A percentile compares a stretch with the other conserved stretches of the same genome.
These are phyloP conservation scores for Peromyscus eremicus DNA, from an alignment of 2,797 vertebrate species.

Conservation along the genomic window DNA sequence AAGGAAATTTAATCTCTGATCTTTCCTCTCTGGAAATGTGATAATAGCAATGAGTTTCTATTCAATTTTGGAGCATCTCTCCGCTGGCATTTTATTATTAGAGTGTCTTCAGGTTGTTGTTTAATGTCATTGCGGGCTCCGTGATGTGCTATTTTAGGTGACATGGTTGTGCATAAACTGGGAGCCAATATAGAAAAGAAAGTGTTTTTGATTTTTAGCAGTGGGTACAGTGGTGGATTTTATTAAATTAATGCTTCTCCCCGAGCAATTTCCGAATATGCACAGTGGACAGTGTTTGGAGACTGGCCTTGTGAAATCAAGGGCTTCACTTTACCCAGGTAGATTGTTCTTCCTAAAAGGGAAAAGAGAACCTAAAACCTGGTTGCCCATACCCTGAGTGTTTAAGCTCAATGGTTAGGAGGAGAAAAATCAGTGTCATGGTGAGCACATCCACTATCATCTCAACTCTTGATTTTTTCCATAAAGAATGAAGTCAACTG, in stretches of 20 bases:
- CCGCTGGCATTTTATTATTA: slow-evolving; percentile 57
- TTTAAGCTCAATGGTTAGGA: neutral
- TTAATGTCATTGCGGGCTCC: slow-evolving; percentile 32
- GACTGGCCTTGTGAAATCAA: neutral
- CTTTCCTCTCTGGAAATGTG: slow-evolving; percentile 53
- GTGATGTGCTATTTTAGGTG: slow-evolving; percentile 60
- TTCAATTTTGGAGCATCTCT: slow-evolving; percentile 51
- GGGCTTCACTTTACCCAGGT: neutral
- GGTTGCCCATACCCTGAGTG: neutral
- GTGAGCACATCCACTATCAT: neutral
- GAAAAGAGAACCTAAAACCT: neutral
- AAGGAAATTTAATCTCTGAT: slow-evolving; percentile 73
- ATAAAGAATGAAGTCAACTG: neutral
- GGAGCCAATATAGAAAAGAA: slow-evolving; percentile 7
- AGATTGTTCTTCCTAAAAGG: neutral
- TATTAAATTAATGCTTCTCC: slow-evolving; percentile 56
- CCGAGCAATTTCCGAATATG: slow-evolving; percentile 43
- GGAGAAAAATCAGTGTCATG: neutral
- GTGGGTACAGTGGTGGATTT: neutral
- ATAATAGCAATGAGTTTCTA: slow-evolving; percentile 58
- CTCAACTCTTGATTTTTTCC: neutral
- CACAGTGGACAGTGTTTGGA: neutral
- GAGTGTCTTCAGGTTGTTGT: slow-evolving; percentile 58
- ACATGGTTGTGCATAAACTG: neutral
- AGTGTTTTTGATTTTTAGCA: slow-evolving; percentile 36